A percentile compares a stretch with the other conserved stretches of the same genome.
Evolutionary conservation across 37 sponge, comb jelly and placozoan species (phyloP).

Genomic region (Tethya wilhelma): DNA sequence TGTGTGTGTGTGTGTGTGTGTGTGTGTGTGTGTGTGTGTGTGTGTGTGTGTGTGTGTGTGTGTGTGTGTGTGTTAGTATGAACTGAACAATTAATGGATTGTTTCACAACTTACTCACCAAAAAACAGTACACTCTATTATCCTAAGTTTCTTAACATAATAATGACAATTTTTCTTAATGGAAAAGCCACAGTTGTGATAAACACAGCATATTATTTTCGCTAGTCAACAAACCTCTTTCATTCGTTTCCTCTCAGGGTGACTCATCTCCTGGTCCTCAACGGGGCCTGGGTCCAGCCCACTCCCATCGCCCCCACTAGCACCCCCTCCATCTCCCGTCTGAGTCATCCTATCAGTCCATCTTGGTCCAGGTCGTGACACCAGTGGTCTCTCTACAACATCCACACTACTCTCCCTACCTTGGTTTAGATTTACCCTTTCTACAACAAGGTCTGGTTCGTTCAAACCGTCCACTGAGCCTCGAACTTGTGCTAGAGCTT

Average conservation of each 20-base stretch:
- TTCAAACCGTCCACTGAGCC: not conserved
- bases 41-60: slow-evolving; percentile 32
- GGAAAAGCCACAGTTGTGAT: no score
- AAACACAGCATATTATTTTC: no score
- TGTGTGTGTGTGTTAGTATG: slow-evolving; percentile 1
- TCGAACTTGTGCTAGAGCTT: slow-evolving; percentile 13
- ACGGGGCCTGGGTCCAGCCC: no score
- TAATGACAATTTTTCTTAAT: no score
- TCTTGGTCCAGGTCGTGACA: not conserved
- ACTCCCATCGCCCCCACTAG: not conserved
- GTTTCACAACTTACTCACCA: no score
- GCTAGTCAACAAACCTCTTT: no score
- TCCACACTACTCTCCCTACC: no score
- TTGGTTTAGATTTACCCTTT: no score
- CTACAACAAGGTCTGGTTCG: no score
- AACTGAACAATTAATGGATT: not conserved
- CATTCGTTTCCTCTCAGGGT: not conserved
- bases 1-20: slow-evolving; percentile 7
- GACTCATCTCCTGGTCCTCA: not conserved
- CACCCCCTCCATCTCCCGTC: not conserved
- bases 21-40: slow-evolving; percentile 30
- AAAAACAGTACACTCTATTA: no score
- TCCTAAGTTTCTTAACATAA: no score
- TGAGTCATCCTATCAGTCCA: not conserved
- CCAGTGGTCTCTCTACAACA: not conserved